phyloP scores from a whole-genome alignment of 2,113 vertebrate species.

The Anarhynchus alexandrinus region DNA sequence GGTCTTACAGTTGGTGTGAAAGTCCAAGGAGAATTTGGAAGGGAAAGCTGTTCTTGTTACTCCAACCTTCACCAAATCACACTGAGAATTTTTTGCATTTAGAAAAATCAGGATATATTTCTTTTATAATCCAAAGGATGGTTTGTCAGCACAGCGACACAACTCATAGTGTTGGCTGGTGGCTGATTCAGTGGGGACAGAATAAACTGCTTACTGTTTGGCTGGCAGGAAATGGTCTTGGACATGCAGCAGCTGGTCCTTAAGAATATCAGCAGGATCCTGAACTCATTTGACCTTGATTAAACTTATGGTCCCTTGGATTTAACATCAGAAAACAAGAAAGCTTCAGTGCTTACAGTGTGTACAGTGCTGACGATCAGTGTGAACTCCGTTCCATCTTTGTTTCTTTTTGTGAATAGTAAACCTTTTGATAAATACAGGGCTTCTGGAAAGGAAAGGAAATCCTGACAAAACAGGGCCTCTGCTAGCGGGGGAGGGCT shows the following conservation, averaged over 20 bases:
- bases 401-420: slow-evolving; percentile 8
- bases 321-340: background rate
- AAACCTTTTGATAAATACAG: background rate
- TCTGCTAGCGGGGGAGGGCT: background rate
- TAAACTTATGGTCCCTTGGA: background rate
- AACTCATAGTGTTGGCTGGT: background rate
- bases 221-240: slow-evolving; percentile 1
- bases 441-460: slow-evolving; percentile 23
- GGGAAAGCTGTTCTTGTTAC: background rate
- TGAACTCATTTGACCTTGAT: background rate
- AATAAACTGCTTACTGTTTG: background rate
- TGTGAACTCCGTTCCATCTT: background rate
- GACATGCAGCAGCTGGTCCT: background rate
- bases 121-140: background rate
- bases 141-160: background rate
- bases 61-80: background rate
- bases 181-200: background rate
- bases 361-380: background rate
- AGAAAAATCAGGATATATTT: background rate
- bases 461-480: slow-evolving; percentile 36
- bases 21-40: background rate
- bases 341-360: background rate
- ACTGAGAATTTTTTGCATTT: fast-evolving
- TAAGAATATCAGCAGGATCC: background rate
- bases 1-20: background rate